phyloP scores from a whole-genome alignment of 2,888 invertebrate species.

The Ennomos erosarius region DNA sequence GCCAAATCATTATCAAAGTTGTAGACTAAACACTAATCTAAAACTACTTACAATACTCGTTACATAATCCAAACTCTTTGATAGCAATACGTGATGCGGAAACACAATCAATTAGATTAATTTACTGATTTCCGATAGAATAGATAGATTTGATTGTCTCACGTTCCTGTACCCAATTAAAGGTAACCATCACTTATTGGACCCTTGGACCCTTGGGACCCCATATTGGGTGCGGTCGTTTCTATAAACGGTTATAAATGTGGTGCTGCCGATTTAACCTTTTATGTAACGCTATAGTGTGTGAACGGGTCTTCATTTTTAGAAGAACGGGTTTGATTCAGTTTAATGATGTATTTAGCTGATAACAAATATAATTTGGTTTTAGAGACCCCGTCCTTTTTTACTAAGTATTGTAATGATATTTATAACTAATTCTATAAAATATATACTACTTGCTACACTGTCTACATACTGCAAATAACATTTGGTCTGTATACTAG shows the following conservation, averaged over 20 bases:
- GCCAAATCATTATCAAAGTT: too few relatives aligned
- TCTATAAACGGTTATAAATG: slow-evolving; percentile 14
- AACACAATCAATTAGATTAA: slow-evolving; percentile 22
- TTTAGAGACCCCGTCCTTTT: too few relatives aligned
- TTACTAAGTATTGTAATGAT: too few relatives aligned
- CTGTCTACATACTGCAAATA: too few relatives aligned
- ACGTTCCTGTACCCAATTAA: slow-evolving; percentile 18
- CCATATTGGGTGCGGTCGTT: slow-evolving; percentile 5
- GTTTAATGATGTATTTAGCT: too few relatives aligned
- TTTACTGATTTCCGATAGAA: slow-evolving; percentile 18
- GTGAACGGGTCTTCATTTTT: slow-evolving; percentile 12
- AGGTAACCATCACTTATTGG: slow-evolving; percentile 11
- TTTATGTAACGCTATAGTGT: slow-evolving; percentile 10
- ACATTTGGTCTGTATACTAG: too few relatives aligned
- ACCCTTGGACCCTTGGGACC: slow-evolving; percentile 11
- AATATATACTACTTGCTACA: too few relatives aligned
- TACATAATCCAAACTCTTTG: too few relatives aligned
- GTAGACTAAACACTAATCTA: too few relatives aligned
- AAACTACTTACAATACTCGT: too few relatives aligned
- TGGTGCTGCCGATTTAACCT: slow-evolving; percentile 8
- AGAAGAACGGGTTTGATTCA: not conserved
- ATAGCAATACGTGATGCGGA: slow-evolving; percentile 12
- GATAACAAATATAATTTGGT: too few relatives aligned
- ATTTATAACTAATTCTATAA: too few relatives aligned
- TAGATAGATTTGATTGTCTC: slow-evolving; percentile 20